A percentile compares a stretch with the other conserved stretches of the same genome.
Evolutionary conservation across 2,797 vertebrate species (phyloP).

Genomic region (Siniperca undulata): DNA sequence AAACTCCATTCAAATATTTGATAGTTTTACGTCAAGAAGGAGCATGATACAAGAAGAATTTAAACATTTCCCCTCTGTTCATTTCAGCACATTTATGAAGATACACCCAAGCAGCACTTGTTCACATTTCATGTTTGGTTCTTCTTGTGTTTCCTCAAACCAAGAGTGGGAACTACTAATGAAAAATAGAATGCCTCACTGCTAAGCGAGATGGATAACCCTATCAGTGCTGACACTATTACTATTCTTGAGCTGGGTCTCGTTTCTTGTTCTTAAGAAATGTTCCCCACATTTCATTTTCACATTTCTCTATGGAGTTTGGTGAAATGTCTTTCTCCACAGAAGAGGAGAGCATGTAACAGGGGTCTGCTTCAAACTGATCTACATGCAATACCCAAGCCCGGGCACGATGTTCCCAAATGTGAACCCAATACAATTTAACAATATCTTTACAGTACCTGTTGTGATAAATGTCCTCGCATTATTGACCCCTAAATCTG

Average conservation of each 20-base stretch:
- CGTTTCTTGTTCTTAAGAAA: neutral
- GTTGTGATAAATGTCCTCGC: slow-evolving; percentile 72
- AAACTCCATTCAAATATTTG: neutral
- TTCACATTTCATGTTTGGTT: neutral
- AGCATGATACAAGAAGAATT: neutral
- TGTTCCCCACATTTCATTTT: neutral
- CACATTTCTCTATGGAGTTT: neutral
- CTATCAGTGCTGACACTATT: neutral
- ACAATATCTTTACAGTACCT: slow-evolving; percentile 64
- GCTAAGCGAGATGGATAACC: neutral
- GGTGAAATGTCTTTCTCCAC: neutral
- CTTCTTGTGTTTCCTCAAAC: neutral
- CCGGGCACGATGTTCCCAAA: fast-evolving
- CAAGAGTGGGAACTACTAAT: neutral
- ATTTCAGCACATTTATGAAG: neutral
- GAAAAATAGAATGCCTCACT: neutral
- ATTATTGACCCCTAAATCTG: slow-evolving; percentile 75
- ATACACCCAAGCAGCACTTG: neutral
- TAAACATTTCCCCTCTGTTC: no score
- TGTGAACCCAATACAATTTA: neutral
- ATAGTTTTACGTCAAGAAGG: neutral
- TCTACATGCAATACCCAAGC: neutral
- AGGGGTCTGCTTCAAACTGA: neutral
- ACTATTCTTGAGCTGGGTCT: neutral
- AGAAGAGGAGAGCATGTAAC: neutral